Conservation (phyloP, 2,888 invertebrate species). For the Rapana venosa region DNA sequence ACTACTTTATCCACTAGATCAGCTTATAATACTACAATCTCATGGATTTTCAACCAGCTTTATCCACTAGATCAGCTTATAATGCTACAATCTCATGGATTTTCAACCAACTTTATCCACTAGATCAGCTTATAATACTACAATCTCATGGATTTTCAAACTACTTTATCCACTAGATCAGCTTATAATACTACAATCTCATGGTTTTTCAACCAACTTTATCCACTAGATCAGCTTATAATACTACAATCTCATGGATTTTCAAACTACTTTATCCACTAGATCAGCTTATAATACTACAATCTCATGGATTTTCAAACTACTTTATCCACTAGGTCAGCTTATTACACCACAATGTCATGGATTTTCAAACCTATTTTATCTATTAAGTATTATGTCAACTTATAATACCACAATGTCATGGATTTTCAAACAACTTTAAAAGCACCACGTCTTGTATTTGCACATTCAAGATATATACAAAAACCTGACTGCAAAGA, state of each 20-base stretch:
- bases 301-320: not conserved
- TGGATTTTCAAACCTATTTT: too few relatives aligned
- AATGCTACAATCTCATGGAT: not conserved
- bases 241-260: not conserved
- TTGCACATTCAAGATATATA: too few relatives aligned
- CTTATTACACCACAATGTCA: slow-evolving; percentile 13
- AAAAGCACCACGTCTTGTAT: too few relatives aligned
- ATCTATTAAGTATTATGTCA: too few relatives aligned
- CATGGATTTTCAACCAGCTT: slow-evolving; percentile 89
- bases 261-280: too few relatives aligned
- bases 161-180: not conserved
- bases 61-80: slow-evolving; percentile 74
- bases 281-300: slow-evolving; percentile 2
- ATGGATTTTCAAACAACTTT: too few relatives aligned
- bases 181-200: slow-evolving; percentile 4
- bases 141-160: not conserved
- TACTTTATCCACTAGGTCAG: not conserved
- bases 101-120: slow-evolving; percentile 90
- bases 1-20: not conserved
- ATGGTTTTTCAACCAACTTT: slow-evolving; percentile 89
- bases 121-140: not conserved
- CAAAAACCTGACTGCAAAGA: too few relatives aligned
- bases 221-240: slow-evolving; percentile 75
- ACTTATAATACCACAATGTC: slow-evolving; percentile 16
- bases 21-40: slow-evolving; percentile 4